These are phyloP conservation scores for Philopedon plagiatum DNA, from an alignment of 2,888 invertebrate species.

Conservation along the genomic window DNA sequence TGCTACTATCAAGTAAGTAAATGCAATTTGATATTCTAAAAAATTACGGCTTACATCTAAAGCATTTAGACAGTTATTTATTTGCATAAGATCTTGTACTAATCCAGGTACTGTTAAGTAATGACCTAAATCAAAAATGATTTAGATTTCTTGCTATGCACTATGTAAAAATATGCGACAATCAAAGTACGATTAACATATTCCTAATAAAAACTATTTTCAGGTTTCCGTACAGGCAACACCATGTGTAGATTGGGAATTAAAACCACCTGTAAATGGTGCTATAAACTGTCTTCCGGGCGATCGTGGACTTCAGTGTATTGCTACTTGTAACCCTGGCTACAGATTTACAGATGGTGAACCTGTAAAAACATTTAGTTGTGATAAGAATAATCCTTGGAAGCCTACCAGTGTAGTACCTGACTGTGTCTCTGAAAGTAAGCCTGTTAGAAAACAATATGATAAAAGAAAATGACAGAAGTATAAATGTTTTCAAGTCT, in stretches of 20 bases:
- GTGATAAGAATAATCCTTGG: constrained; percentile 88
- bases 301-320: constrained; percentile 87
- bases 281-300: constrained; percentile 89
- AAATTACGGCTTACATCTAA: not conserved
- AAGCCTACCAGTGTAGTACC: constrained; percentile 91
- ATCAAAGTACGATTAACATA: not conserved
- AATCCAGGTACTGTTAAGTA: not conserved
- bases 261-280: constrained; percentile 91
- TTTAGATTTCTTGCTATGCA: no score
- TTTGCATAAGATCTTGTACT: not conserved
- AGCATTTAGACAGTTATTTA: no score
- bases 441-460: not conserved
- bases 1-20: constrained; percentile 88
- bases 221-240: constrained; percentile 87
- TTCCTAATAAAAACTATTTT: not conserved
- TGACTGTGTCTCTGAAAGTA: constrained; percentile 94
- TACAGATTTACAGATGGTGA: constrained; percentile 93
- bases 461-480: not conserved
- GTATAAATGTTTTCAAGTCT: no score
- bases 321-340: constrained; percentile 90
- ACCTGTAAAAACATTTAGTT: constrained; percentile 88
- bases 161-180: not conserved
- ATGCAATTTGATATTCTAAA: not conserved
- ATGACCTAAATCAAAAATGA: not conserved
- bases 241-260: constrained; percentile 95